Evolutionary conservation across 2,797 vertebrate genomes (phyloP).

Genomic region (Notamacropus eugenii): DNA sequence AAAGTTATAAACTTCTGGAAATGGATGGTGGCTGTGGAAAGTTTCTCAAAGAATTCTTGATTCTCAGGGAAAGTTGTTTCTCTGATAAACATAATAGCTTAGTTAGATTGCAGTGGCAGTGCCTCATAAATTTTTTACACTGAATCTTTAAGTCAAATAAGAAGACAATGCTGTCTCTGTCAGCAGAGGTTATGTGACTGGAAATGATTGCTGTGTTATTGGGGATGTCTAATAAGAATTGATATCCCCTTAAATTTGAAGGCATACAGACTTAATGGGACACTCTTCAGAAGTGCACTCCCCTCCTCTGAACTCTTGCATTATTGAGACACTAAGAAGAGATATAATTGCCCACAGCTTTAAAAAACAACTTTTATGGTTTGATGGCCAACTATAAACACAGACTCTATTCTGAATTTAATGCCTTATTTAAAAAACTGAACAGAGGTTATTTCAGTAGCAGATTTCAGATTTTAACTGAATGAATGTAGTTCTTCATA

Average conservation of each 20-base stretch:
- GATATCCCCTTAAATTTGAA: background rate
- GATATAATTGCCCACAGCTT: too few relatives aligned
- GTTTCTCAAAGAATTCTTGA: constrained; percentile 14
- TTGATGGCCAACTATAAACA: too few relatives aligned
- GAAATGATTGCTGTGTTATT: constrained; percentile 13
- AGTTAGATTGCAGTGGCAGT: background rate
- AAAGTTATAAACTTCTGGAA: background rate
- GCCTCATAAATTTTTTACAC: constrained; percentile 1
- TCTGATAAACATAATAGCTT: constrained; percentile 7
- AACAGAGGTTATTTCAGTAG: too few relatives aligned
- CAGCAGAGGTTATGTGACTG: background rate
- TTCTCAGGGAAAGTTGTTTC: background rate
- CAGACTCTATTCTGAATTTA: too few relatives aligned
- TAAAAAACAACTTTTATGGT: too few relatives aligned
- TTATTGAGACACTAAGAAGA: background rate
- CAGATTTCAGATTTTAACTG: too few relatives aligned
- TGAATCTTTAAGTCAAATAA: background rate
- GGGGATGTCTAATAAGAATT: background rate
- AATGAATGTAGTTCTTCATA: too few relatives aligned
- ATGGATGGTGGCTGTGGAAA: background rate
- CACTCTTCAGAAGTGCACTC: background rate
- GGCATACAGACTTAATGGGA: background rate
- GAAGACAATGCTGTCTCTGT: background rate
- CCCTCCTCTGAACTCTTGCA: background rate
- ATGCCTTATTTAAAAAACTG: too few relatives aligned